phyloP scores from a whole-genome alignment of 1,140 invertebrate genomes.

The Oryzaephilus surinamensis region DNA sequence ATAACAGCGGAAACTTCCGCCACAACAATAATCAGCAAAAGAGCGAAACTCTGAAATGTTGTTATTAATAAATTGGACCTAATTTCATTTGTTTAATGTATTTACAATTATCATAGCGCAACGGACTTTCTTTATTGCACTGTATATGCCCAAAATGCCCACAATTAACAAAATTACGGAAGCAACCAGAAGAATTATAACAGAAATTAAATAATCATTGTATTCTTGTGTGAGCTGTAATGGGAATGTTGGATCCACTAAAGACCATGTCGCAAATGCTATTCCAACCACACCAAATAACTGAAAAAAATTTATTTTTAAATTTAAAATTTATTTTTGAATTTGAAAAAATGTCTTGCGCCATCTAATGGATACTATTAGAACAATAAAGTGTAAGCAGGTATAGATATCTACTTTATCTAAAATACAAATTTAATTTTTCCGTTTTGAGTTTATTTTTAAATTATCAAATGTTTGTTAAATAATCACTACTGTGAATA shows the following conservation, averaged over 20 bases:
- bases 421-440: too few relatives aligned
- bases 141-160: constrained; percentile 85
- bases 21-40: constrained; percentile 66
- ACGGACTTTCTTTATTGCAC: constrained; percentile 75
- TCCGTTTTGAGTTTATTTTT: too few relatives aligned
- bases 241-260: constrained; percentile 63
- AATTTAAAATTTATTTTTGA: background rate
- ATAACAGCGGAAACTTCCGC: constrained; percentile 62
- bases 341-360: constrained; percentile 1
- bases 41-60: too few relatives aligned
- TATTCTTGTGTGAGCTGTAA: constrained; percentile 56
- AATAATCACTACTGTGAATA: too few relatives aligned
- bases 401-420: too few relatives aligned
- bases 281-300: constrained; percentile 57
- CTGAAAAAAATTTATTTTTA: constrained; percentile 51
- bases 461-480: too few relatives aligned
- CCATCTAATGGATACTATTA: background rate
- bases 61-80: constrained; percentile 44
- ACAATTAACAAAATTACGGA: constrained; percentile 74
- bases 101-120: constrained; percentile 78
- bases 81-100: constrained; percentile 33
- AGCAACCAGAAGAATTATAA: constrained; percentile 65
- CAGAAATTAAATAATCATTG: constrained; percentile 56
- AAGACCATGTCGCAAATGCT: constrained; percentile 61
- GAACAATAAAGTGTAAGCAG: too few relatives aligned